Evolutionary conservation across 2,888 invertebrate species (phyloP).

Genomic region (Agapetus fuscipes): DNA sequence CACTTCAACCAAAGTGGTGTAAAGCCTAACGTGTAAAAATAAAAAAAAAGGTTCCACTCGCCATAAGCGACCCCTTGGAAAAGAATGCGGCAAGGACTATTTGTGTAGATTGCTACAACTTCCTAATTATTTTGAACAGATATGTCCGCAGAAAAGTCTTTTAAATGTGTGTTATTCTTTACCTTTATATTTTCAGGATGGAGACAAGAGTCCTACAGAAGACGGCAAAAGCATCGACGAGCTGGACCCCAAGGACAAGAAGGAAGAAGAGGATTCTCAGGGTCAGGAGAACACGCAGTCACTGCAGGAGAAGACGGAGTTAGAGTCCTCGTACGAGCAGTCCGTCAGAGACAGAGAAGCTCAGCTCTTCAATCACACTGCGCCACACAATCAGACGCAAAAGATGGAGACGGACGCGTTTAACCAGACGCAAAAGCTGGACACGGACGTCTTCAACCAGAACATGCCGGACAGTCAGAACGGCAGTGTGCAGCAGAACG

Average conservation of each 20-base stretch:
- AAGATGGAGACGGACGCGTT: background rate
- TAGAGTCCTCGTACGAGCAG: conserved; percentile 16
- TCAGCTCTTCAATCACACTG: conserved; percentile 15
- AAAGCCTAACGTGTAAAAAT: too few species aligned
- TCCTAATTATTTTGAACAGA: too few species aligned
- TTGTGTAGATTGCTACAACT: too few species aligned
- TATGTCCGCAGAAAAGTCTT: too few species aligned
- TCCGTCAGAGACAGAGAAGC: conserved; percentile 20
- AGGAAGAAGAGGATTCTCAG: conserved; percentile 1
- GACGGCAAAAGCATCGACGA: conserved; percentile 19
- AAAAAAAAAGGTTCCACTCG: too few species aligned
- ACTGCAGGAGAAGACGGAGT: background rate
- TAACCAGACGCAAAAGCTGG: conserved; percentile 9
- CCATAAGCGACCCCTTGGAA: too few species aligned
- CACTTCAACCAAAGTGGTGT: too few species aligned
- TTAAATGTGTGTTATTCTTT: too few species aligned
- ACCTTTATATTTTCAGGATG: conserved; percentile 18
- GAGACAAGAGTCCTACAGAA: conserved; percentile 21
- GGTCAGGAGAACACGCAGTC: background rate
- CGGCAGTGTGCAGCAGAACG: conserved; percentile 2
- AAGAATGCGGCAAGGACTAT: too few species aligned
- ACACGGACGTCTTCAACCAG: background rate
- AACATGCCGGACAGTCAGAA: conserved; percentile 12
- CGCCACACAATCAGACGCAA: conserved; percentile 16
- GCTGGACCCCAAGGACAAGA: conserved; percentile 13